Conservation (phyloP, 2,797 vertebrate genomes). For the Kryptolebias ocellatus region DNA sequence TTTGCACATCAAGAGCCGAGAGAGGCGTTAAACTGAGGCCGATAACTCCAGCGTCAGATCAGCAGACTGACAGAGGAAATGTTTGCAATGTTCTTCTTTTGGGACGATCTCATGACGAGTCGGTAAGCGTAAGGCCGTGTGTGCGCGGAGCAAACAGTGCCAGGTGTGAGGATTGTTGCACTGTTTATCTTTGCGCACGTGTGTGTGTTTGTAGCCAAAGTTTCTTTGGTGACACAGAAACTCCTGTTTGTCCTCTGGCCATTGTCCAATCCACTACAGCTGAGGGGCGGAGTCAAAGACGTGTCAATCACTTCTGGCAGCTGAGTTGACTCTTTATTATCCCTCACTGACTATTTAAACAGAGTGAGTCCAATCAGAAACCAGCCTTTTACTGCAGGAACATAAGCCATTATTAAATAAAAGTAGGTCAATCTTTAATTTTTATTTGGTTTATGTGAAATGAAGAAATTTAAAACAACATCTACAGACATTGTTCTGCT, state of each 20-base stretch:
- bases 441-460: no score
- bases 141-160: conserved; percentile 39
- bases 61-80: not conserved
- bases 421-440: no score
- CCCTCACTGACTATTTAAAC: not conserved
- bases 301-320: conserved; percentile 20
- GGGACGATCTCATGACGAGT: conserved; percentile 19
- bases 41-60: conserved; percentile 2
- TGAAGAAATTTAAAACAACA: no score
- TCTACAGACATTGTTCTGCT: no score
- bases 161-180: conserved; percentile 7
- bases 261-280: conserved; percentile 39
- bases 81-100: not conserved
- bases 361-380: not conserved
- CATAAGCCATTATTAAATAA: not conserved
- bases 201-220: conserved; percentile 1
- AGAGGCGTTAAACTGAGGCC: conserved; percentile 30
- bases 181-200: no score
- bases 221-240: conserved; percentile 45
- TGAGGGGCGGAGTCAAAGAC: not conserved
- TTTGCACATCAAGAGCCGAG: conserved; percentile 29
- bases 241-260: conserved; percentile 49
- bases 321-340: not conserved
- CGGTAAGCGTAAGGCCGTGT: conserved; percentile 12
- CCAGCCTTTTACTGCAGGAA: not conserved